Evolutionary conservation across 2,888 invertebrate genomes (phyloP).

Genomic region (Biston stratarius): DNA sequence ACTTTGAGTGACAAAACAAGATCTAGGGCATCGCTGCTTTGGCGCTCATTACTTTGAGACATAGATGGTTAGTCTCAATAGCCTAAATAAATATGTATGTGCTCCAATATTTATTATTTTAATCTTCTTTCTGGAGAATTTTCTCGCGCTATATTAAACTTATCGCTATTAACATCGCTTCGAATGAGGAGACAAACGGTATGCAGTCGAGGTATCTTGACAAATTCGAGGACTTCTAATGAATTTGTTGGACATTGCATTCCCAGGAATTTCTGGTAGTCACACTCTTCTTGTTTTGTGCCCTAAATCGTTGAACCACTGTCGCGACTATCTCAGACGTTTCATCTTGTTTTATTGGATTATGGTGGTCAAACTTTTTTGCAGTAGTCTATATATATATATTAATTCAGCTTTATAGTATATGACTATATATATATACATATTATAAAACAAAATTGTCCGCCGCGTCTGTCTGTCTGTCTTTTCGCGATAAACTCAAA

Average conservation of each 20-base stretch:
- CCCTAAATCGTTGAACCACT: slow-evolving; percentile 68
- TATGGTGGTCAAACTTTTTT: slow-evolving; percentile 59
- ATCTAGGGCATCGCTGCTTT: too few species aligned
- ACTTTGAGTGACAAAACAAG: too few species aligned
- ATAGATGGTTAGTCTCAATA: too few species aligned
- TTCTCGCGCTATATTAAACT: background rate
- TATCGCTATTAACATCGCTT: background rate
- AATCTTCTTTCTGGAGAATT: background rate
- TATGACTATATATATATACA: too few species aligned
- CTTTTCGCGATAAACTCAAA: too few species aligned
- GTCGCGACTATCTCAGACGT: slow-evolving; percentile 65
- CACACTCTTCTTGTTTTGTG: slow-evolving; percentile 60
- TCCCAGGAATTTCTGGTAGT: slow-evolving; percentile 63
- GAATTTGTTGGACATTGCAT: slow-evolving; percentile 71
- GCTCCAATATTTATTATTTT: too few species aligned
- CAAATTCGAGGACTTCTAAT: slow-evolving; percentile 74
- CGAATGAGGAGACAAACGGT: slow-evolving; percentile 6
- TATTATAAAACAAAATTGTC: too few species aligned
- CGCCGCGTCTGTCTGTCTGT: too few species aligned
- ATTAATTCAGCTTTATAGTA: too few species aligned
- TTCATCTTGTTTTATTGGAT: slow-evolving; percentile 61
- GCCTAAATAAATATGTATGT: too few species aligned
- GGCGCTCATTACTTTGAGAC: too few species aligned
- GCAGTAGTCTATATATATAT: background rate
- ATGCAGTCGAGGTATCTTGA: slow-evolving; percentile 49